These are phyloP conservation scores for Crioceris asparagi DNA, from an alignment of 2,888 invertebrate genomes.

Conservation along the genomic window DNA sequence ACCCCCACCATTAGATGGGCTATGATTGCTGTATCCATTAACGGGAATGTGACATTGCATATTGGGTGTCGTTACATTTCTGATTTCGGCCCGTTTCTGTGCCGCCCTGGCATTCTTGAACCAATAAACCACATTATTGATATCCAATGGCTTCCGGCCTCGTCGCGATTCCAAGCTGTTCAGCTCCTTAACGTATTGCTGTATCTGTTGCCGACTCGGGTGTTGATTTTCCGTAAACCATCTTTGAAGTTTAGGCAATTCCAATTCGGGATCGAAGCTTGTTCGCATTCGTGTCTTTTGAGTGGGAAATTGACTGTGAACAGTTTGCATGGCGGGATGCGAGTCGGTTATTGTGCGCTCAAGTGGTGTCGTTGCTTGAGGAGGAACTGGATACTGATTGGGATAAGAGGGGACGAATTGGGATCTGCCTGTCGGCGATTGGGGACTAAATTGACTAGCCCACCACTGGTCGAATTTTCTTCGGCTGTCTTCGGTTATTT, in stretches of 20 bases:
- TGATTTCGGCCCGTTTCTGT: slow-evolving; percentile 79
- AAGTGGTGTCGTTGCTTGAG: slow-evolving; percentile 32
- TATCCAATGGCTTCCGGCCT: slow-evolving; percentile 87
- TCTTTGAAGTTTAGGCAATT: slow-evolving; percentile 87
- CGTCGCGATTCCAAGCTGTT: slow-evolving; percentile 86
- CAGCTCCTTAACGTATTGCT: slow-evolving; percentile 87
- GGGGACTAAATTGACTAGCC: slow-evolving; percentile 58
- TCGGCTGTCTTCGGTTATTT: slow-evolving; percentile 72
- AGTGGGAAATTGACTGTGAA: slow-evolving; percentile 64
- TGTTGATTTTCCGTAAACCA: slow-evolving; percentile 98
- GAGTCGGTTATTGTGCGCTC: slow-evolving; percentile 44
- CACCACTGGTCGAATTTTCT: slow-evolving; percentile 90
- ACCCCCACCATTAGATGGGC: slow-evolving; percentile 52
- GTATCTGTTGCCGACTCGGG: slow-evolving; percentile 92
- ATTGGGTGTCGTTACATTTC: slow-evolving; percentile 44
- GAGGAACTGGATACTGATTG: slow-evolving; percentile 41
- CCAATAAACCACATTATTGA: slow-evolving; percentile 94
- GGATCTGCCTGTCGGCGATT: slow-evolving; percentile 33
- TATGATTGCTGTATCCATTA: slow-evolving; percentile 56
- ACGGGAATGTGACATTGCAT: slow-evolving; percentile 50
- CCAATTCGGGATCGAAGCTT: slow-evolving; percentile 93
- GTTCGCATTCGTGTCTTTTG: slow-evolving; percentile 93
- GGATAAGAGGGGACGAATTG: slow-evolving; percentile 40
- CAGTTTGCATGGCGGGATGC: slow-evolving; percentile 67
- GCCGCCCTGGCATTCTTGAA: slow-evolving; percentile 97